phyloP scores from a whole-genome alignment of 1,140 invertebrate genomes.

The Trachymyrmex septentrionalis region DNA sequence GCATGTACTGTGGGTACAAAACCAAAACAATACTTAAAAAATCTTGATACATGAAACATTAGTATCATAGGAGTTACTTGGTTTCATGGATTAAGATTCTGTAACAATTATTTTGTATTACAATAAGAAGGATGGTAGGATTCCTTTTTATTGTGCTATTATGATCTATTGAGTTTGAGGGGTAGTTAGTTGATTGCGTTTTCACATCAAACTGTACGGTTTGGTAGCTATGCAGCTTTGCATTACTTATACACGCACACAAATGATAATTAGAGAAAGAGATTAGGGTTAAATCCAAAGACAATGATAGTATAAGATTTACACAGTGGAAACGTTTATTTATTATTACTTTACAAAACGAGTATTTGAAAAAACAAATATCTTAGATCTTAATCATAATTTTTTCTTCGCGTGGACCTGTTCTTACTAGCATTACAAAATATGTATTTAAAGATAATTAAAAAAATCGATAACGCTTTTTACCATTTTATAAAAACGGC shows the following conservation, averaged over 20 bases:
- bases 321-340: constrained; percentile 13
- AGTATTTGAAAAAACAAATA: constrained; percentile 29
- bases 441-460: constrained; percentile 3
- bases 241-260: constrained; percentile 82
- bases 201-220: constrained; percentile 77
- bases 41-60: constrained; percentile 65
- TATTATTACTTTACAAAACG: constrained; percentile 6
- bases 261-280: constrained; percentile 61
- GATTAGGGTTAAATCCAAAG: constrained; percentile 4
- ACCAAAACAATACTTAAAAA: constrained; percentile 29
- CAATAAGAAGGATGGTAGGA: constrained; percentile 55
- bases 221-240: constrained; percentile 81
- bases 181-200: constrained; percentile 80
- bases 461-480: constrained; percentile 17
- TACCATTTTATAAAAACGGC: neutral
- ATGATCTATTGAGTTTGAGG: constrained; percentile 67
- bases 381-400: constrained; percentile 23
- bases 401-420: constrained; percentile 24
- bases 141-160: constrained; percentile 51
- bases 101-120: constrained; percentile 23
- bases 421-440: constrained; percentile 4
- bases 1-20: constrained; percentile 76
- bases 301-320: constrained; percentile 18
- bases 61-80: neutral
- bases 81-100: constrained; percentile 67